Evolutionary conservation across 2,888 invertebrate species (phyloP).

Genomic region (Matsumyia berberina): DNA sequence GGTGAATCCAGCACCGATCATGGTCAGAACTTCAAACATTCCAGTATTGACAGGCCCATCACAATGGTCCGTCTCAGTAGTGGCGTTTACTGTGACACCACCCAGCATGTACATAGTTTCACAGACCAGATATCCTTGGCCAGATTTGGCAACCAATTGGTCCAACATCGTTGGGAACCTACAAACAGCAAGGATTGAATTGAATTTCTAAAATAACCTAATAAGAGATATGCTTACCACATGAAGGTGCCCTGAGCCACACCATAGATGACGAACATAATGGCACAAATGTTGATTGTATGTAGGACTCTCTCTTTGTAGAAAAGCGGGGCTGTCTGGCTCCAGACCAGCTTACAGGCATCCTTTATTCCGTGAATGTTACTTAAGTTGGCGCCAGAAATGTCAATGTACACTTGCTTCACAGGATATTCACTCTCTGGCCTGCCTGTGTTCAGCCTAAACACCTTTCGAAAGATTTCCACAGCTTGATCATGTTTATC

Average conservation of each 20-base stretch:
- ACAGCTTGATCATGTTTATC: conserved; percentile 87
- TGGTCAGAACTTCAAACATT: conserved; percentile 88
- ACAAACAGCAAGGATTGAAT: background rate
- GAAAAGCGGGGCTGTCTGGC: conserved; percentile 82
- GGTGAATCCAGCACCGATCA: conserved; percentile 88
- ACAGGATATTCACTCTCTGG: conserved; percentile 85
- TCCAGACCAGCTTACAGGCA: conserved; percentile 81
- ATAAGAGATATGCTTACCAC: conserved; percentile 79
- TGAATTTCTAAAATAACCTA: background rate
- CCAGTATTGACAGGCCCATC: conserved; percentile 86
- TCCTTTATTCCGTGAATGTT: conserved; percentile 79
- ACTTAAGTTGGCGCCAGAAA: conserved; percentile 80
- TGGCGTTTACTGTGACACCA: conserved; percentile 4
- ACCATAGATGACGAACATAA: conserved; percentile 80
- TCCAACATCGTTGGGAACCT: conserved; percentile 82
- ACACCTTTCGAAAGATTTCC: conserved; percentile 87
- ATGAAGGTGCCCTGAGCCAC: conserved; percentile 82
- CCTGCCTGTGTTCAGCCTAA: conserved; percentile 85
- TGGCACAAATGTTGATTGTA: conserved; percentile 81
- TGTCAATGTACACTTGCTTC: conserved; percentile 79
- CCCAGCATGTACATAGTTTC: conserved; percentile 60
- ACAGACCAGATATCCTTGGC: conserved; percentile 81
- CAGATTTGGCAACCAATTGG: conserved; percentile 81
- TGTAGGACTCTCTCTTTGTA: conserved; percentile 78
- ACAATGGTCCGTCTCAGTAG: conserved; percentile 81